Evolutionary conservation across 2,797 vertebrate genomes (phyloP), one percentile per base, ranked within the genome.

Genomic region (Acipenser ruthenus): DNA sequence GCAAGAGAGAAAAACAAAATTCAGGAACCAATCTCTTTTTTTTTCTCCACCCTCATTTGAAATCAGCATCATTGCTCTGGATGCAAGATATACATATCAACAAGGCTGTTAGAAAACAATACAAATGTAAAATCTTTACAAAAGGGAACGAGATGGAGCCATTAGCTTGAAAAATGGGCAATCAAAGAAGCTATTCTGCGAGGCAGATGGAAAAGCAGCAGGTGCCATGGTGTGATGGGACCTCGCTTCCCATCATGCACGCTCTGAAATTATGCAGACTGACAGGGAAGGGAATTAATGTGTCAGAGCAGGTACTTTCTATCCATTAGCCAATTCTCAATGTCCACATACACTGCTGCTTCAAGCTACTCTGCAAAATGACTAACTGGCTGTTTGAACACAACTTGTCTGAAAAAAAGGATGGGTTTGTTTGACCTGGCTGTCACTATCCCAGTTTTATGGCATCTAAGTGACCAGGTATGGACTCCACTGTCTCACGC

Each of bases 151-250:
- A 78, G 86, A 86, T 82, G 82, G 79, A 83, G 79, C 78, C 82
- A 87, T 88, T 87, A 87, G 80, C 76, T 82, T 85, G 85, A 88
- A 85, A 89, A 87, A 88, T 84, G 84, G 80, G 83, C 82, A 88
- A 86, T 88, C 81, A 86, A 80, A 83, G 85, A 77, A 80, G 79
- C 80, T 74, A 71, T 77, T 87, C 84, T 71, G 48, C 80, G 85
- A 9, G 77, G 89, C 94, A 97, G 94, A 97, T 96, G 94, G 93
- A 87, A 86, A 88, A 92, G 89, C 95, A 96, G 94, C 93, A 95
- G 94, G 93, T 94, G 90, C 88, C 78, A 67, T 68, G 73, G 80
- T 78, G 87, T 82, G 75, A 78, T 88, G 91, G 89, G 91, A 90
- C 87, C 74, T 74, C 71, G 83, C 83, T 87, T 93, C 85, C 87